Evolutionary conservation across 2,888 invertebrate species (phyloP).

Genomic region (Heliconius erato): DNA sequence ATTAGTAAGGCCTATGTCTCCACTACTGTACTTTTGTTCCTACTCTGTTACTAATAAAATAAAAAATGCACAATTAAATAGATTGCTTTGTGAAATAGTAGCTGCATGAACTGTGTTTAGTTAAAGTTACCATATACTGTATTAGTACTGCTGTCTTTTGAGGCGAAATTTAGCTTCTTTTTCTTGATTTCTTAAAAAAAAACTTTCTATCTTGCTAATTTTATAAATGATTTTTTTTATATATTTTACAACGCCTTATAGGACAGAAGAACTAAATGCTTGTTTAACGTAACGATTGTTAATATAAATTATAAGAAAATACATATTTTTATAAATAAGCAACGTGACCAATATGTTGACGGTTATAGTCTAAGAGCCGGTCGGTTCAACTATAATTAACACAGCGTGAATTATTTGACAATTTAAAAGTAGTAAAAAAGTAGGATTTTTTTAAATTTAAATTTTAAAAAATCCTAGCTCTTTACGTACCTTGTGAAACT

Average conservation of each 20-base stretch:
- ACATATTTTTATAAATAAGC: slow-evolving; percentile 76
- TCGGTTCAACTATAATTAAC: slow-evolving; percentile 31
- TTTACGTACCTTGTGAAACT: neutral
- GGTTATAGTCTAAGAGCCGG: slow-evolving; percentile 57
- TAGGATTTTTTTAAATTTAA: too few species aligned
- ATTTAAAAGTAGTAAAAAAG: too few species aligned
- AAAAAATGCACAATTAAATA: slow-evolving; percentile 49
- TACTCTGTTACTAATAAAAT: slow-evolving; percentile 52
- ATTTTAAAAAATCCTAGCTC: neutral
- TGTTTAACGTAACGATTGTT: slow-evolving; percentile 43
- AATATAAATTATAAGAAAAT: slow-evolving; percentile 65
- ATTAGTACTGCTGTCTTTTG: slow-evolving; percentile 32
- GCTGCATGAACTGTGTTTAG: slow-evolving; percentile 39
- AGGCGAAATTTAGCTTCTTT: neutral
- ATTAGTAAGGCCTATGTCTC: slow-evolving; percentile 30
- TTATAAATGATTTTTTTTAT: too few species aligned
- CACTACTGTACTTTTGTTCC: slow-evolving; percentile 50
- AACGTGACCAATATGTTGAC: slow-evolving; percentile 73
- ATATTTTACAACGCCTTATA: slow-evolving; percentile 21
- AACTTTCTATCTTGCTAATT: neutral
- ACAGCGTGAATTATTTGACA: slow-evolving; percentile 19
- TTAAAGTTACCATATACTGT: slow-evolving; percentile 43
- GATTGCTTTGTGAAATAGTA: slow-evolving; percentile 45
- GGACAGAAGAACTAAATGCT: slow-evolving; percentile 52
- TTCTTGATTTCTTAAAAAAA: neutral